Evolutionary conservation across 2,888 invertebrate species (phyloP), one percentile per base, ranked within the genome.

Genomic region (Plebejus anna): DNA sequence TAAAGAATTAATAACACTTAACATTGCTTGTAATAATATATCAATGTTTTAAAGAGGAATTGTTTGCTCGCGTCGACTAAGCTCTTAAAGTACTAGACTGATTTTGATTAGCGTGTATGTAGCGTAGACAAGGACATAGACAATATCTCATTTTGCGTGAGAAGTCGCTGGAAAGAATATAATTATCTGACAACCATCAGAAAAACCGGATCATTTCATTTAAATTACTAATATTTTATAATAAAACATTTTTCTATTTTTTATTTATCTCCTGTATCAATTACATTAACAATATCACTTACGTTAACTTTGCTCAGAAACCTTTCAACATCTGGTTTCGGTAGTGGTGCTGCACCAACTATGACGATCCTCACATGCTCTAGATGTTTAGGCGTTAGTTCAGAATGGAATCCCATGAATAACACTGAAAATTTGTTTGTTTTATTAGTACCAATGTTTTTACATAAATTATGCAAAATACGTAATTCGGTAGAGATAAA

Each of bases 331-430:
- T 96, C 95, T n/a, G 94, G 90, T 2, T 87, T 86, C 0, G 96
- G 96, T 3, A 96, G 83, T 0, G 97, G 96, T 0, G 97, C 97
- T 0, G 96, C 97, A 0, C 96, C 97, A 75, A 93, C 94, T 1
- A 94, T 85, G 1, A 96, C 82, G 1, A 84, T 83, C 72, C 89
- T 89, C 0, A 96, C 79, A 7, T 88, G 85, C 42, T 95, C 91
- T 28, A 97, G 88, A 83, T 96, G 95, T 81, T 94, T 94, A 0
- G 92, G 81, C 36, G 90, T 94, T 4, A 96, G 95, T 78, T 95
- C 90, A 0, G 96, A 95, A 84, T 95, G 94, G 59, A 87, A 81
- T 6, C 95, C 95, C 82, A 98, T 89, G 83, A 97, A 97, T 61
- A 97, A 84, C 0, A 96, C 96, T 96, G 88, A 4, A 96, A 94